phyloP scores from a whole-genome alignment of 1,140 invertebrate genomes.

The Cephus cinctus region DNA sequence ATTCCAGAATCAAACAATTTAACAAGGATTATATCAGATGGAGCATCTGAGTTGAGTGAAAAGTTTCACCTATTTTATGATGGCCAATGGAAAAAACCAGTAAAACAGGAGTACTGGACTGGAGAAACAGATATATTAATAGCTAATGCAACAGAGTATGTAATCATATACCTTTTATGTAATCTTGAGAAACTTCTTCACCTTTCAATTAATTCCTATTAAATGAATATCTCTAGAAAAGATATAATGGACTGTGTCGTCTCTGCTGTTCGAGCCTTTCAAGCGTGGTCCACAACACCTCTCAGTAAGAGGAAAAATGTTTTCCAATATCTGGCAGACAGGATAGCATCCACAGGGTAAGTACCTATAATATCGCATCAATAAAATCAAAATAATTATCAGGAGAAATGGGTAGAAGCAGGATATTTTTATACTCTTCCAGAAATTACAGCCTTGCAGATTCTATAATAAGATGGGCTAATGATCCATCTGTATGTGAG shows the following conservation, averaged over 20 bases:
- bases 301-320: slow-evolving; percentile 10
- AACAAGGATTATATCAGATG: not conserved
- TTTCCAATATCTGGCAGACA: slow-evolving; percentile 13
- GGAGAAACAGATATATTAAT: slow-evolving; percentile 2
- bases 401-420: not conserved
- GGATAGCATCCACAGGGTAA: slow-evolving; percentile 13
- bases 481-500: slow-evolving; percentile 11
- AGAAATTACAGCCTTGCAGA: slow-evolving; percentile 10
- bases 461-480: slow-evolving; percentile 6
- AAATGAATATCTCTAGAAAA: slow-evolving; percentile 8
- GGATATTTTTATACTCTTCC: not conserved
- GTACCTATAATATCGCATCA: not conserved
- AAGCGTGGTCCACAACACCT: slow-evolving; percentile 10
- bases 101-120: slow-evolving; percentile 12
- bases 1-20: not conserved
- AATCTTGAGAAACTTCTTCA: not conserved
- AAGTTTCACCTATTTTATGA: slow-evolving; percentile 17
- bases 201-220: not conserved
- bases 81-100: slow-evolving; percentile 15
- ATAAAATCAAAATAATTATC: not conserved
- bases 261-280: slow-evolving; percentile 10
- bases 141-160: slow-evolving; percentile 14
- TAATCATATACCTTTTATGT: not conserved
- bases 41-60: slow-evolving; percentile 1
- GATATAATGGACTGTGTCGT: slow-evolving; percentile 14